Evolutionary conservation across 2,113 vertebrate genomes (phyloP), one percentile per base, ranked within the genome.

Genomic region (Rhombomys opimus): DNA sequence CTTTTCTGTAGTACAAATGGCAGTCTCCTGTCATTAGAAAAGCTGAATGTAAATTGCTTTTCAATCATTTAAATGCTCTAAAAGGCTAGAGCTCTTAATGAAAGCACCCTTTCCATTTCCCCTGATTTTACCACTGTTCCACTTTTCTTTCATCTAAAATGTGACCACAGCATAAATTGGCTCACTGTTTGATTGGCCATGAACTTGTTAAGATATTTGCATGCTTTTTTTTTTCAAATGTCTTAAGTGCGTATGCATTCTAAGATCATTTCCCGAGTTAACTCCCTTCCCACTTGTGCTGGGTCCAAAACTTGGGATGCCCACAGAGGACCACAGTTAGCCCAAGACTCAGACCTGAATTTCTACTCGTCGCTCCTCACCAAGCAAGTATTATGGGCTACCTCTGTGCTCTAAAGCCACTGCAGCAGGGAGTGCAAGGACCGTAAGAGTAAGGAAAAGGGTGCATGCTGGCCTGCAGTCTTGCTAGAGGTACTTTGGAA

Each of bases 21-120:
- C 78, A 91, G 54, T 96, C 95, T 89, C 46, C 72, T 92, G 38
- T 10, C 17, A 73, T 87, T 85, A 86, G 59, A 92, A 96, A 91
- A 91, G 32, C 12, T 27, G 38, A 46, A 17, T 4, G 25, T 81
- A 52, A 65, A 90, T 50, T 94, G 38, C 46, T 92, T 94, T 97
- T 68, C 90, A 86, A 73, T 67, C 65, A 76, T 63, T 96, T 90
- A 92, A 96, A 50, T 93, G 72, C 68, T 88, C 65, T 73, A 80
- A 85, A 68, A 85, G 41, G 32, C 25, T 25, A 82, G 72, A 2
- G 4, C 11, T 77, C 93, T 94, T 84, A 86, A 61, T 72, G 12
- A 92, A 95, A 73, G 18, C 15, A 17, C 0, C 46, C 15, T 5
- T 22, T 81, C 27, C 18, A 18, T 68, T 65, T 78, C n/a, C 13